These are phyloP conservation scores for Microcebus lehilahytsara DNA, from an alignment of 2,113 vertebrate species.

Conservation along the genomic window DNA sequence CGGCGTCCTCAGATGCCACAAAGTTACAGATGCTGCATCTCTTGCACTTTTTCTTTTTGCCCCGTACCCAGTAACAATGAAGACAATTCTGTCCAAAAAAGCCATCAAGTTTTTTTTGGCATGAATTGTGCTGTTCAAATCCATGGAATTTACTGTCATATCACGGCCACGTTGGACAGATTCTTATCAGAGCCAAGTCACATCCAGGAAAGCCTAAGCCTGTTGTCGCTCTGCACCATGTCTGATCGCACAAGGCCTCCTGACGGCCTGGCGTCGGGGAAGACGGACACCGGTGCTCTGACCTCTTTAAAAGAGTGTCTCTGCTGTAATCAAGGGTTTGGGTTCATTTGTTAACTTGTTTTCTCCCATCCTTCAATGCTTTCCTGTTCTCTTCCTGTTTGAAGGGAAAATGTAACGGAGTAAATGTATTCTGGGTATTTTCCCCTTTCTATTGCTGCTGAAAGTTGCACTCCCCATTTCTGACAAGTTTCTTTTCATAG, in stretches of 20 bases:
- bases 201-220: not conserved
- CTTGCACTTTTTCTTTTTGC: not conserved
- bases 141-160: constrained; percentile 23
- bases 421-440: not conserved
- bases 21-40: not conserved
- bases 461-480: not conserved
- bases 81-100: constrained; percentile 40
- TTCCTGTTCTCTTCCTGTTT: not conserved
- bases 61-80: constrained; percentile 9
- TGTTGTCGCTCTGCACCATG: not conserved
- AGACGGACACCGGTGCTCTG: too few species aligned
- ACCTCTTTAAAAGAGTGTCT: not conserved
- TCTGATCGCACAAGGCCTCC: not conserved
- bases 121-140: not conserved
- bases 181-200: constrained; percentile 43
- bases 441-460: not conserved
- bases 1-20: not conserved
- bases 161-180: constrained; percentile 6
- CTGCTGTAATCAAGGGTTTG: not conserved
- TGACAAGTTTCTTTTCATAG: not conserved
- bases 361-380: not conserved
- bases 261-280: not conserved
- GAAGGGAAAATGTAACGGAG: not conserved
- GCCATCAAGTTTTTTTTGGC: constrained; percentile 12
- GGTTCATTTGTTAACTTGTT: not conserved